Conservation (phyloP, 2,888 invertebrate genomes). For the Xanthorhoe designata region DNA sequence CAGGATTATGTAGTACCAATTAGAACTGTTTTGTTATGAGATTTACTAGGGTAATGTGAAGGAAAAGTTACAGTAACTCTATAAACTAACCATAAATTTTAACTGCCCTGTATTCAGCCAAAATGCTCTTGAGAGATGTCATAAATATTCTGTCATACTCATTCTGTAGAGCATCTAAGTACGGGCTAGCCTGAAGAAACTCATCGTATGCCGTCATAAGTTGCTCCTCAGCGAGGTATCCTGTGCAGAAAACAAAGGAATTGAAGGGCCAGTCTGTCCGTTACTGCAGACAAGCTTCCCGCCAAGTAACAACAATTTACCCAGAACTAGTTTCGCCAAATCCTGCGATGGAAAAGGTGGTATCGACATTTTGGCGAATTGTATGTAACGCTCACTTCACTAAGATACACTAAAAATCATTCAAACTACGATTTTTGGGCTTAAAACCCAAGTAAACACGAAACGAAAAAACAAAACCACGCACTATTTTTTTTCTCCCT, state of each 20-base stretch:
- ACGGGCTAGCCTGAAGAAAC: slow-evolving; percentile 78
- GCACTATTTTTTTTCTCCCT: slow-evolving; percentile 22
- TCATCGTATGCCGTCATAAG: slow-evolving; percentile 82
- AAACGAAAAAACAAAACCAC: slow-evolving; percentile 28
- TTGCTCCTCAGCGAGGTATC: slow-evolving; percentile 80
- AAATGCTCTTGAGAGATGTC: slow-evolving; percentile 77
- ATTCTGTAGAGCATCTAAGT: slow-evolving; percentile 75
- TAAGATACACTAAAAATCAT: slow-evolving; percentile 23
- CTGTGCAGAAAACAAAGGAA: slow-evolving; percentile 56
- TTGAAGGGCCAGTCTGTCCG: slow-evolving; percentile 38
- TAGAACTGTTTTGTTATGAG: neutral
- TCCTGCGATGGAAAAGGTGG: slow-evolving; percentile 78
- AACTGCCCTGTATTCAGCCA: slow-evolving; percentile 80
- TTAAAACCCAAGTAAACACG: slow-evolving; percentile 34
- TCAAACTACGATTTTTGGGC: slow-evolving; percentile 14
- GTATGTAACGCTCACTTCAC: slow-evolving; percentile 11
- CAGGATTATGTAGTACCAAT: neutral
- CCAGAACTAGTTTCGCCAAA: slow-evolving; percentile 78
- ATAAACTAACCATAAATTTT: slow-evolving; percentile 73
- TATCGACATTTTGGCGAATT: slow-evolving; percentile 60
- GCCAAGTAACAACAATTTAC: slow-evolving; percentile 72
- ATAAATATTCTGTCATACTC: slow-evolving; percentile 82
- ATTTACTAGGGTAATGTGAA: neutral
- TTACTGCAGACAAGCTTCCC: slow-evolving; percentile 63
- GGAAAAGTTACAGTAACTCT: neutral